phyloP scores from a whole-genome alignment of 2,113 vertebrate species.

The Noturus placidus region DNA sequence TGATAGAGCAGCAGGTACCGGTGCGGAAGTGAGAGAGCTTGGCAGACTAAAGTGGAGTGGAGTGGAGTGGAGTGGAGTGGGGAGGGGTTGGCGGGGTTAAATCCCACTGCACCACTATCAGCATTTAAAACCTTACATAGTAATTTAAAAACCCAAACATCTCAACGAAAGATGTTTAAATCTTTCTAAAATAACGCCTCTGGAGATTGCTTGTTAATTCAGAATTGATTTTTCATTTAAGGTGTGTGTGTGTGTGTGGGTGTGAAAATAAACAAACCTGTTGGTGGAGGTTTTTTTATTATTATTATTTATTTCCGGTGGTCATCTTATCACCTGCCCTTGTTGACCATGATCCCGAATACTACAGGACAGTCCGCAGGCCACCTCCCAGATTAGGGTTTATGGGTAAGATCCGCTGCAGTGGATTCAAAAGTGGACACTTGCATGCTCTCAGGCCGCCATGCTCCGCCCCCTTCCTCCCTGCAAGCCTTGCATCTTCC shows the following conservation, averaged over 20 bases:
- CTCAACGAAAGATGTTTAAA: neutral
- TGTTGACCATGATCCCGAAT: neutral
- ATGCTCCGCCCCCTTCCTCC: constrained; percentile 58
- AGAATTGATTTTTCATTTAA: neutral
- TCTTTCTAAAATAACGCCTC: too few species aligned
- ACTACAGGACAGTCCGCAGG: neutral
- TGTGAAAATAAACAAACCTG: neutral
- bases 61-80: too few species aligned
- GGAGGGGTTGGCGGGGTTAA: neutral
- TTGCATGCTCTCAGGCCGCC: constrained; percentile 73
- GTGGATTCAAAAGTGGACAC: constrained; percentile 53
- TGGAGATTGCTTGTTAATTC: neutral
- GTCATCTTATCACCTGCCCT: neutral
- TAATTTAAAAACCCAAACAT: neutral
- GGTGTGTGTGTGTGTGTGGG: neutral
- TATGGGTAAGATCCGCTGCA: constrained; percentile 10
- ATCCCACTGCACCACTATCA: neutral
- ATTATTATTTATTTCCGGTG: neutral
- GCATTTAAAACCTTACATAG: neutral
- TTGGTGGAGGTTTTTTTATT: neutral
- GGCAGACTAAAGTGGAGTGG: constrained; percentile 3
- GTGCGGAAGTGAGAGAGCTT: neutral
- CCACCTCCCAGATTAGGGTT: neutral
- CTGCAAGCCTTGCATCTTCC: constrained; percentile 67
- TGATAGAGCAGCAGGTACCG: neutral